These are phyloP conservation scores for Temnothorax curvispinosus DNA, from an alignment of 1,140 invertebrate genomes.

Conservation along the genomic window DNA sequence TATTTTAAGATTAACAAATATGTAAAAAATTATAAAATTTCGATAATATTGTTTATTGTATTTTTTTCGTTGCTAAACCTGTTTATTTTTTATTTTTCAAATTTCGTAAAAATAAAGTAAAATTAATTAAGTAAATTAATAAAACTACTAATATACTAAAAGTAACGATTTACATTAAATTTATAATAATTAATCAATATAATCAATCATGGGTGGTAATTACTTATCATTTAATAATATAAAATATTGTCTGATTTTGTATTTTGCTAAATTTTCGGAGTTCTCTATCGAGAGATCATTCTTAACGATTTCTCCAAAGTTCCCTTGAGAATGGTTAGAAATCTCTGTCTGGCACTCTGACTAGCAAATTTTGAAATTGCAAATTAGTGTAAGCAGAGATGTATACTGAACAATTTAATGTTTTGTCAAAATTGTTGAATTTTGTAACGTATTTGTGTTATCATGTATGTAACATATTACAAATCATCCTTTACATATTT, in stretches of 20 bases:
- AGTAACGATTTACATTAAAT: not conserved
- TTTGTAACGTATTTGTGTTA: not conserved
- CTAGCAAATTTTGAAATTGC: constrained; percentile 12
- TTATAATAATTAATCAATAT: not conserved
- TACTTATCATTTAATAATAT: not conserved
- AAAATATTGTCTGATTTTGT: not conserved
- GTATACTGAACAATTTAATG: not conserved
- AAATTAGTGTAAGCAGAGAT: not conserved
- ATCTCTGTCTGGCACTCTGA: not conserved
- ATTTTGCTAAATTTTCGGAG: not conserved
- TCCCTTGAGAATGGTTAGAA: constrained; percentile 3
- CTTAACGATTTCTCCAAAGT: constrained; percentile 14
- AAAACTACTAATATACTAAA: not conserved
- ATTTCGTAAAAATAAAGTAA: not conserved
- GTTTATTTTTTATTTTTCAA: not conserved
- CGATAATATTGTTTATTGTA: not conserved
- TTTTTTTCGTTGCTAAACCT: not conserved
- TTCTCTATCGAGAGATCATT: not conserved
- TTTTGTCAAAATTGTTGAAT: not conserved
- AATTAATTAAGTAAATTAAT: not conserved
- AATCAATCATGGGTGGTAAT: not conserved
- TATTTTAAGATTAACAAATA: constrained; percentile 1
- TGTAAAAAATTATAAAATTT: not conserved
- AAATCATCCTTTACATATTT: not conserved
- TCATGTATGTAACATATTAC: not conserved